A percentile compares a stretch with the other conserved stretches of the same genome.
Evolutionary conservation across 2,113 vertebrate species (phyloP).

Genomic region (Halichoeres trimaculatus): DNA sequence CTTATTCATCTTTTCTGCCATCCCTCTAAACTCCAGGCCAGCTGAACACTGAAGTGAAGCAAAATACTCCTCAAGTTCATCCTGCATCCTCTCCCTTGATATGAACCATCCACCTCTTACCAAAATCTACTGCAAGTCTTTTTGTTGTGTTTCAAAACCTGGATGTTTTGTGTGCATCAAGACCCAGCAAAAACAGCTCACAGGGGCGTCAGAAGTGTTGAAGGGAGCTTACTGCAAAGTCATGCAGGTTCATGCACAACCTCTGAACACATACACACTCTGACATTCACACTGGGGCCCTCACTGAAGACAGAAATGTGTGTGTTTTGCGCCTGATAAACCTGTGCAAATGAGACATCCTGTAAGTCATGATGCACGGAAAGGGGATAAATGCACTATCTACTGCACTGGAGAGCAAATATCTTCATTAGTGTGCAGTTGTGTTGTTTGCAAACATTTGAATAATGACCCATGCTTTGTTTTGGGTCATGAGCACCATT

Average conservation of each 20-base stretch:
- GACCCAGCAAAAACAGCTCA: constrained; percentile 9
- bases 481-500: too few relatives aligned
- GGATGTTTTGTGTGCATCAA: background rate
- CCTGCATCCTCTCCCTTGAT: background rate
- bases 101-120: background rate
- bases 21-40: background rate
- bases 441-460: too few relatives aligned
- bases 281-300: background rate
- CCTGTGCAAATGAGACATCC: too few relatives aligned
- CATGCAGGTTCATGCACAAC: constrained; percentile 49
- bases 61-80: background rate
- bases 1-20: background rate
- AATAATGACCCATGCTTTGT: too few relatives aligned
- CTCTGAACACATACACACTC: background rate
- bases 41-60: background rate
- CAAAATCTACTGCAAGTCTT: constrained; percentile 5
- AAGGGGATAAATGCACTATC: too few relatives aligned
- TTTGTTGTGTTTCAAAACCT: background rate
- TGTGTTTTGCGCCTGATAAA: too few relatives aligned
- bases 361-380: too few relatives aligned
- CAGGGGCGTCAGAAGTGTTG: background rate
- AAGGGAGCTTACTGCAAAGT: constrained; percentile 24
- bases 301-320: too few relatives aligned
- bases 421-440: too few relatives aligned
- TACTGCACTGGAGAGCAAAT: too few relatives aligned